Evolutionary conservation across 2,113 vertebrate species (phyloP).

Genomic region (Lates calcarifer): DNA sequence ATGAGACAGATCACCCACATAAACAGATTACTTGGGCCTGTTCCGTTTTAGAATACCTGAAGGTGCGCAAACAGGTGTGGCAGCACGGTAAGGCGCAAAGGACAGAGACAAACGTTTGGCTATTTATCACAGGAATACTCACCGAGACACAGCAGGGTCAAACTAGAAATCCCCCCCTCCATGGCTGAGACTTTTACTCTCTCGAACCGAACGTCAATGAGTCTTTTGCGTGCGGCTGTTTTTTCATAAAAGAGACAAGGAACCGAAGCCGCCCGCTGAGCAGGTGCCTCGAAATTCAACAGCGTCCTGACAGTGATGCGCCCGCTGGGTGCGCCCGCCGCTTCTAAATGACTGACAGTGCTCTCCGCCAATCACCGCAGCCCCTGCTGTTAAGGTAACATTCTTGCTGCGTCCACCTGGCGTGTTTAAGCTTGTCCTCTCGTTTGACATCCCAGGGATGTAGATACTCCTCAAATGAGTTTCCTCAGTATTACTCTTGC

Average conservation of each 20-base stretch:
- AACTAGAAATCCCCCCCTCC: neutral
- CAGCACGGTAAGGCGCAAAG: neutral
- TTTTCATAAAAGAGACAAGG: neutral
- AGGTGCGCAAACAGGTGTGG: conserved; percentile 69
- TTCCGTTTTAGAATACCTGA: neutral
- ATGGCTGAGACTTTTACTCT: neutral
- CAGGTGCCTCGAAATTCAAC: conserved; percentile 40
- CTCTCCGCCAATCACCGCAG: conserved; percentile 57
- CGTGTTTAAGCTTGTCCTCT: conserved; percentile 56
- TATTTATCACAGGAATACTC: conserved; percentile 40
- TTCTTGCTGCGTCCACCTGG: conserved; percentile 26
- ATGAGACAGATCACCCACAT: neutral
- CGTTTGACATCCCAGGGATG: neutral
- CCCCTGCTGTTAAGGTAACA: neutral
- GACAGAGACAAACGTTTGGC: neutral
- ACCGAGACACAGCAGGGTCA: conserved; percentile 62
- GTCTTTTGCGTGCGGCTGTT: accelerated
- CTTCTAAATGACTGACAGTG: conserved; percentile 27
- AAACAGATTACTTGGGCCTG: neutral
- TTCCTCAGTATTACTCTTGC: neutral
- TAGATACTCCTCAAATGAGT: neutral
- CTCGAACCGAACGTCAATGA: no score
- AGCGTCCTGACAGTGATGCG: neutral
- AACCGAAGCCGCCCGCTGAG: neutral
- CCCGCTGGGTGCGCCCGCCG: neutral